These are phyloP conservation scores for Leptonema lineaticorne DNA, from an alignment of 1,140 invertebrate genomes.

Conservation along the genomic window DNA sequence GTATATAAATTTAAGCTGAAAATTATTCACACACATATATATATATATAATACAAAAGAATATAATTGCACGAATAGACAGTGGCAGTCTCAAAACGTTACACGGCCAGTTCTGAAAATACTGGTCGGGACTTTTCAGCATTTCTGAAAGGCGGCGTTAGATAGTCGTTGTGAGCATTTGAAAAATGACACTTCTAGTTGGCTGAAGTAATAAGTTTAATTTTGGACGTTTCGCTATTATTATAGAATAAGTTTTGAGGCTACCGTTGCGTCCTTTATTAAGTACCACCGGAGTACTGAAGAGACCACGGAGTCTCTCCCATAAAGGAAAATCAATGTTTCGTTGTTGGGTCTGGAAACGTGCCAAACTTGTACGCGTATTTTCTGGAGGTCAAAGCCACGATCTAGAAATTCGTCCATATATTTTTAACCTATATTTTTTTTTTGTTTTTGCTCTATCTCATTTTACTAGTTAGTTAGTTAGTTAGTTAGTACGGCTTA, in stretches of 20 bases:
- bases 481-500: no score
- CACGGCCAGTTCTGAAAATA: no score
- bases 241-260: neutral
- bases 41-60: no score
- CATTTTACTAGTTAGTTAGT: neutral
- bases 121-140: no score
- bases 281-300: conserved; percentile 4
- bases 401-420: conserved; percentile 27
- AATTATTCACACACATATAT: no score
- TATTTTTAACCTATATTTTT: conserved; percentile 20
- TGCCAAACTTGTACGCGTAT: conserved; percentile 21
- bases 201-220: neutral
- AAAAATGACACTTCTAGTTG: neutral
- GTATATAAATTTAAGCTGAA: no score
- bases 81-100: no score
- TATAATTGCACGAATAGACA: no score
- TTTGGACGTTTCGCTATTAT: neutral
- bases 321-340: conserved; percentile 31
- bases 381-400: conserved; percentile 27
- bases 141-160: no score
- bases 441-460: neutral
- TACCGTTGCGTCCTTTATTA: neutral
- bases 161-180: no score
- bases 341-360: conserved; percentile 11
- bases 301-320: neutral